Evolutionary conservation across 2,888 invertebrate genomes (phyloP).

Genomic region (Ophion ventricosus): DNA sequence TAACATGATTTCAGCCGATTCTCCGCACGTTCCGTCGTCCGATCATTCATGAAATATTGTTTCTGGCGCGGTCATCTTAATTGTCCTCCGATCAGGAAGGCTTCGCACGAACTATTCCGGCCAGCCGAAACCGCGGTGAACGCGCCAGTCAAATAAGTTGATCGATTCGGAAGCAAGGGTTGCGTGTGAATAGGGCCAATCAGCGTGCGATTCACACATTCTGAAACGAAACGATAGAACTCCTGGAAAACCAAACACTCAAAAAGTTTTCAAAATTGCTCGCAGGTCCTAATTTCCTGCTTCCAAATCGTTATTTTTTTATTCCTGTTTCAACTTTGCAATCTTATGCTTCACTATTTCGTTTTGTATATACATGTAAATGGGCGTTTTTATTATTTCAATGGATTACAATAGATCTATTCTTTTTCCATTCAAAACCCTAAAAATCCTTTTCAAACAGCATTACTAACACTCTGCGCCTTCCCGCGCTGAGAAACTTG

Average conservation of each 20-base stretch:
- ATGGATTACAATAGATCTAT: neutral
- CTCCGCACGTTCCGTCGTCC: conserved; percentile 64
- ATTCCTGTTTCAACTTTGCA: neutral
- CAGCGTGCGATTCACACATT: conserved; percentile 31
- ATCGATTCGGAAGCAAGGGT: neutral
- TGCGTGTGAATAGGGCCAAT: neutral
- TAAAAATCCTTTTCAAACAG: neutral
- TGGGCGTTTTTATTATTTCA: neutral
- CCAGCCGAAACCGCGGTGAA: neutral
- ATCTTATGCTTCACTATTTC: too few species aligned
- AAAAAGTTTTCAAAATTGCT: neutral
- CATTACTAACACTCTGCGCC: neutral
- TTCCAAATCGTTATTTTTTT: neutral
- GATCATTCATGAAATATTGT: conserved; percentile 54
- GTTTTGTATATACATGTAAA: neutral
- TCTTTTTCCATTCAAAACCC: neutral
- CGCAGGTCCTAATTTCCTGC: neutral
- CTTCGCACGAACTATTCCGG: neutral
- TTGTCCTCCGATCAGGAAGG: conserved; percentile 1
- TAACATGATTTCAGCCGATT: conserved; percentile 75
- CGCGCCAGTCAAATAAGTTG: neutral
- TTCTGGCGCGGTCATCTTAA: conserved; percentile 23
- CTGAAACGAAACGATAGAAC: conserved; percentile 24
- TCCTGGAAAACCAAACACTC: neutral
- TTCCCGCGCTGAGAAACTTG: neutral